A percentile compares a stretch with the other conserved stretches of the same genome.
These are phyloP conservation scores for Ochotona curzoniae DNA, from an alignment of 2,113 vertebrate genomes.

Conservation along the genomic window DNA sequence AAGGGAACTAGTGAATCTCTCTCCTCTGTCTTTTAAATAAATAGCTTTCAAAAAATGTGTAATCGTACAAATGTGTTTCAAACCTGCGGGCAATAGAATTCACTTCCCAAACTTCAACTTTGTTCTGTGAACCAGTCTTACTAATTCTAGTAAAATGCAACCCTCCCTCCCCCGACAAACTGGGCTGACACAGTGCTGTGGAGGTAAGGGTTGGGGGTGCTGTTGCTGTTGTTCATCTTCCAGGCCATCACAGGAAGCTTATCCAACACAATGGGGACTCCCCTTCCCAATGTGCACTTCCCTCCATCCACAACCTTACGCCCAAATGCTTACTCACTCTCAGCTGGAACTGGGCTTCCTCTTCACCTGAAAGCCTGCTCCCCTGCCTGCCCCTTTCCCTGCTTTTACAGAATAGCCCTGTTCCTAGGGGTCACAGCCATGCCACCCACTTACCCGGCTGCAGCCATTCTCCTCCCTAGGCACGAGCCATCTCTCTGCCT, in stretches of 20 bases:
- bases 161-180: neutral
- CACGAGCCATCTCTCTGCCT: neutral
- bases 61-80: no score
- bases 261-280: no score
- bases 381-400: neutral
- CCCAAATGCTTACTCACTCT: neutral
- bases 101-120: neutral
- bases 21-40: no score
- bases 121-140: neutral
- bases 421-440: neutral
- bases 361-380: neutral
- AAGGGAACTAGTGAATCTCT: no score
- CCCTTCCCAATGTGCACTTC: no score
- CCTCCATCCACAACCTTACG: neutral
- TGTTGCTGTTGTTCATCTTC: no score
- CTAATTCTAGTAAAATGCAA: neutral
- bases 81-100: neutral
- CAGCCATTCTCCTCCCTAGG: neutral
- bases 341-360: neutral
- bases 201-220: neutral
- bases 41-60: no score
- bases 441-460: no score
- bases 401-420: neutral
- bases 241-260: rapidly evolving
- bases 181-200: neutral